Evolutionary conservation across 2,888 invertebrate species (phyloP), one percentile per base, ranked within the genome.

Genomic region (Caenorhabditis japonica): DNA sequence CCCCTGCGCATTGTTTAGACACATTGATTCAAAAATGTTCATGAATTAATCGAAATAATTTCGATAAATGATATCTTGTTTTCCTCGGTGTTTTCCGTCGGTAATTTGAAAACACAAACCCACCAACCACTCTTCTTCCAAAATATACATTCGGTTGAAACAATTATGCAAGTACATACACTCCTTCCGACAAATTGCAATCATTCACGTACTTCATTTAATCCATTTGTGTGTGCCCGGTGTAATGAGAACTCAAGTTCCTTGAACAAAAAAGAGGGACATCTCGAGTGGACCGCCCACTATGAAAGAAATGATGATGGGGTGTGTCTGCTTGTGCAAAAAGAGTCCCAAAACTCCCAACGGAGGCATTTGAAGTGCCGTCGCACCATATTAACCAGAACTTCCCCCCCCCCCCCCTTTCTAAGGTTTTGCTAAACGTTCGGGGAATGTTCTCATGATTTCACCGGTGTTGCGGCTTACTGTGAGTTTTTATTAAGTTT

Each of bases 241-340:
- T 62, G 55, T 64, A 56, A 64, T 64, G 56, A 49, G 56, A 55
- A 62, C n/a, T n/a, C 55, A 56, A 64, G 64, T 64, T 64, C 64
- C 47, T 3, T 12, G 36, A 15, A 21, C 34, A 51, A 51, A 47
- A 44, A 41, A 44, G n/a, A n/a, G 46, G 62, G 62, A 62, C 62
- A 64, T 64, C 46, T 64, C 36, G 46, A 23, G 23, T 44, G 34
- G 53, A 12, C 47, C 64, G 64, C 64, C 64, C 64, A 62, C 62
- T 39, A 62, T 53, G 46, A 46, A 62, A 36, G 39, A 64, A 49
- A 49, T 49, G 49, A 56, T 56, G 64, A 64, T 64, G 64, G 49
- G 39, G 62, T 36, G 53, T 23, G 30, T 21, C 21, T 43, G 43
- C 13, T 4, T 43, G 21, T 21, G 43, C 19, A 19, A 15, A 59